These are phyloP conservation scores for Epicauta chinensis DNA, from an alignment of 1,140 invertebrate genomes.

Conservation along the genomic window DNA sequence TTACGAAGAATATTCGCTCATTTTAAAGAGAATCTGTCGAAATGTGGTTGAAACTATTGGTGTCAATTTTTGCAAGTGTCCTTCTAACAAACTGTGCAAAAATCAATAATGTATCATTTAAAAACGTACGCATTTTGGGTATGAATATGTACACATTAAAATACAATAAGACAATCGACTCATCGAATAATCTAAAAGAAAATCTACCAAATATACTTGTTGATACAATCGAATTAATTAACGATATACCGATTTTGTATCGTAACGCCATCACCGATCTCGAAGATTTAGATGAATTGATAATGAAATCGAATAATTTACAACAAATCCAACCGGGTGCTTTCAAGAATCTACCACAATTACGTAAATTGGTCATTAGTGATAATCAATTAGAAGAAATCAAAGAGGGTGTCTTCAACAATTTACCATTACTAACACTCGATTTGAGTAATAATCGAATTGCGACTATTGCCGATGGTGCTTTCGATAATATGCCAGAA, in stretches of 20 bases:
- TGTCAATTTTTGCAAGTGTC: too few relatives aligned
- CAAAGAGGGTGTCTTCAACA: conserved; percentile 4
- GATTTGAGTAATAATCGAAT: conserved; percentile 7
- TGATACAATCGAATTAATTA: conserved; percentile 23
- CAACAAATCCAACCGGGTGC: conserved; percentile 22
- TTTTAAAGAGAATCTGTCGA: too few relatives aligned
- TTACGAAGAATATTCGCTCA: too few relatives aligned
- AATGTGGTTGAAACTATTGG: too few relatives aligned
- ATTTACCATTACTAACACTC: conserved; percentile 1
- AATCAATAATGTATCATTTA: conserved; percentile 14
- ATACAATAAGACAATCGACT: conserved; percentile 20
- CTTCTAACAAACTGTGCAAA: background rate
- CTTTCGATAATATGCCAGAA: conserved; percentile 10
- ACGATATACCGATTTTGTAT: conserved; percentile 23
- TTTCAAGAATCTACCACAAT: conserved; percentile 21
- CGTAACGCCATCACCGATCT: conserved; percentile 21
- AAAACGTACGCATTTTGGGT: conserved; percentile 23
- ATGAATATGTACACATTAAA: conserved; percentile 25
- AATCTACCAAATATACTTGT: conserved; percentile 16
- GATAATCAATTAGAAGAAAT: conserved; percentile 1
- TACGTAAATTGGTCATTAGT: conserved; percentile 5
- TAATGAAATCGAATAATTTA: conserved; percentile 21
- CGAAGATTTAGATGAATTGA: conserved; percentile 25
- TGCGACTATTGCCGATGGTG: background rate
- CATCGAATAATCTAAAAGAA: conserved; percentile 18